Evolutionary conservation across 2,888 invertebrate species (phyloP).

Genomic region (Pantelozetes paolii): DNA sequence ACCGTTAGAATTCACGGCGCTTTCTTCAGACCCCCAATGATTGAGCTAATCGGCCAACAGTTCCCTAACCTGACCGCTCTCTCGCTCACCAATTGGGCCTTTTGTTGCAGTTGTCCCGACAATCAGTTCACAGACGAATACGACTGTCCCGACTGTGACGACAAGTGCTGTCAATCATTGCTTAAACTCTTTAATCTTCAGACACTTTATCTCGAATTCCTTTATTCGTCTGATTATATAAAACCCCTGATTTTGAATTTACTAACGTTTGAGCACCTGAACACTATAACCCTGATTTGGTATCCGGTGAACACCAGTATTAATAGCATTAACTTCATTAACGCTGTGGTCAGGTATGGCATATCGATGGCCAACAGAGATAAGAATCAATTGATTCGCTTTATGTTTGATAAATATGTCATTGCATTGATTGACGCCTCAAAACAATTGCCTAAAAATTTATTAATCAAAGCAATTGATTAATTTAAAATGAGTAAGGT

Average conservation of each 20-base stretch:
- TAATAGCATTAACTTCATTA: slow-evolving; percentile 6
- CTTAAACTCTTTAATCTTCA: not conserved
- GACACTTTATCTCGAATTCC: not conserved
- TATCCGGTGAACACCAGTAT: slow-evolving; percentile 26
- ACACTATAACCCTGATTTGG: slow-evolving; percentile 9
- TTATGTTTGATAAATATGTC: slow-evolving; percentile 17
- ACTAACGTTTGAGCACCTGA: not conserved
- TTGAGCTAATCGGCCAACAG: slow-evolving; percentile 10
- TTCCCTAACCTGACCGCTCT: not conserved
- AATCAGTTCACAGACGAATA: not conserved
- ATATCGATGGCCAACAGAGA: not conserved
- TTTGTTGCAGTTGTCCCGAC: slow-evolving; percentile 5
- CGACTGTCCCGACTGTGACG: slow-evolving; percentile 23
- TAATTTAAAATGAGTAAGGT: too few relatives aligned
- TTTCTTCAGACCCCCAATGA: slow-evolving; percentile 12
- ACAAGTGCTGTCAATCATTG: slow-evolving; percentile 3
- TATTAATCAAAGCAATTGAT: not conserved
- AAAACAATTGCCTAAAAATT: not conserved
- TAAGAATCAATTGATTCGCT: not conserved
- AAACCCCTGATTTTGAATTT: not conserved
- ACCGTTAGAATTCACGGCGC: slow-evolving; percentile 10
- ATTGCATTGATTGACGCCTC: slow-evolving; percentile 28
- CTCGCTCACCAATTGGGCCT: slow-evolving; percentile 20
- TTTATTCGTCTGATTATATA: slow-evolving; percentile 20
- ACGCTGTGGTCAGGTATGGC: slow-evolving; percentile 8